Evolutionary conservation across 2,797 vertebrate genomes (phyloP).

Genomic region (Synanceia verrucosa): DNA sequence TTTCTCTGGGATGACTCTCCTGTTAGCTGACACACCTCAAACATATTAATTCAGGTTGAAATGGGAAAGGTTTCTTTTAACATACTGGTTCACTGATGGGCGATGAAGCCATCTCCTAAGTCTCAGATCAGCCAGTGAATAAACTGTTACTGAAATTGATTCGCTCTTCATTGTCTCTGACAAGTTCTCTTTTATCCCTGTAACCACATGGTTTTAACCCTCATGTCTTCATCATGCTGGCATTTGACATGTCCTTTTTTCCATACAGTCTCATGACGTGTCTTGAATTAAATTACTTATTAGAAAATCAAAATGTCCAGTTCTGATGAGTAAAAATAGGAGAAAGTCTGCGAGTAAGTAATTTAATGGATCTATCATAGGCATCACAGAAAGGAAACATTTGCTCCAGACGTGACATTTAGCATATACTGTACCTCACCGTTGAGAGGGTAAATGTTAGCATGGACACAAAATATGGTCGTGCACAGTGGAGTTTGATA

Average conservation of each 20-base stretch:
- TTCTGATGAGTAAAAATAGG: not conserved
- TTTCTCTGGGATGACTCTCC: not conserved
- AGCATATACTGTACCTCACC: constrained; percentile 42
- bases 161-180: constrained; percentile 11
- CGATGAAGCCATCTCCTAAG: constrained; percentile 21
- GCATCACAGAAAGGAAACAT: constrained; percentile 45
- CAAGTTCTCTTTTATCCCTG: constrained; percentile 1
- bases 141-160: constrained; percentile 50
- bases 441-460: constrained; percentile 67
- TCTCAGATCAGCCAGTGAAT: constrained; percentile 36
- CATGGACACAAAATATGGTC: constrained; percentile 66
- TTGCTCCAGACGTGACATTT: constrained; percentile 59
- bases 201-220: constrained; percentile 20
- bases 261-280: not conserved
- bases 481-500: constrained; percentile 68
- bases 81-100: constrained; percentile 5
- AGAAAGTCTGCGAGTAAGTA: no score
- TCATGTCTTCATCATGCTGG: constrained; percentile 13
- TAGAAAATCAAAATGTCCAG: constrained; percentile 1
- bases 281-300: no score
- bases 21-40: not conserved
- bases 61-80: constrained; percentile 21
- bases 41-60: constrained; percentile 39
- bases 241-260: constrained; percentile 12
- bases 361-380: constrained; percentile 66